These are phyloP conservation scores for Spongia lamella DNA, from an alignment of 37 sponge, comb jelly and placozoan genomes.

Conservation along the genomic window DNA sequence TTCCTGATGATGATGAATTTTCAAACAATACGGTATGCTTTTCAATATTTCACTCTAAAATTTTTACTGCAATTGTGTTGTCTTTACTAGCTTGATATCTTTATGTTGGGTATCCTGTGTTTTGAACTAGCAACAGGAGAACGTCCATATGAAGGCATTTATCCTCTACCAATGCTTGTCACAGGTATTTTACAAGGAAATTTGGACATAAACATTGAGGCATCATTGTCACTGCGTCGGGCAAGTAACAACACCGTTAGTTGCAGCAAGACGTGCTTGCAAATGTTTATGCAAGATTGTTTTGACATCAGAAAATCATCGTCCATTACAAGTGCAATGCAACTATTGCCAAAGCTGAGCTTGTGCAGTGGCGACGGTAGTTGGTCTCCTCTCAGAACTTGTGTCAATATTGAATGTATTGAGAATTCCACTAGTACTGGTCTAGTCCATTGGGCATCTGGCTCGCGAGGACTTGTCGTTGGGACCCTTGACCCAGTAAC, in stretches of 20 bases:
- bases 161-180: conserved; percentile 47
- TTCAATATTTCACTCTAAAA: background rate
- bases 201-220: conserved; percentile 68
- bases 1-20: no score
- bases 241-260: no score
- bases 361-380: conserved; percentile 68
- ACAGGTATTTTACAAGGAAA: conserved; percentile 35
- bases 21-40: background rate
- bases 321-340: background rate
- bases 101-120: conserved; percentile 65
- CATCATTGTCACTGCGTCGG: conserved; percentile 23
- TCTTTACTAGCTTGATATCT: conserved; percentile 36
- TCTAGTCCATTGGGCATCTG: conserved; percentile 80
- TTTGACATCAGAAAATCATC: conserved; percentile 1
- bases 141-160: conserved; percentile 62
- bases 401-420: conserved; percentile 67
- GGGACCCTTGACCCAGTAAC: conserved; percentile 58
- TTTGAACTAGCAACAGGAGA: conserved; percentile 76
- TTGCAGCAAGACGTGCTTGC: conserved; percentile 75
- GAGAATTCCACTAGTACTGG: conserved; percentile 36
- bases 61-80: background rate
- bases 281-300: conserved; percentile 61
- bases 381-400: conserved; percentile 69
- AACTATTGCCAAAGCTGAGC: conserved; percentile 47
- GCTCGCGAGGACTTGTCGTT: conserved; percentile 77